A percentile compares a stretch with the other conserved stretches of the same genome.
These are phyloP conservation scores for Paramormyrops hopkinsi DNA, from an alignment of 2,797 vertebrate species.

Conservation along the genomic window DNA sequence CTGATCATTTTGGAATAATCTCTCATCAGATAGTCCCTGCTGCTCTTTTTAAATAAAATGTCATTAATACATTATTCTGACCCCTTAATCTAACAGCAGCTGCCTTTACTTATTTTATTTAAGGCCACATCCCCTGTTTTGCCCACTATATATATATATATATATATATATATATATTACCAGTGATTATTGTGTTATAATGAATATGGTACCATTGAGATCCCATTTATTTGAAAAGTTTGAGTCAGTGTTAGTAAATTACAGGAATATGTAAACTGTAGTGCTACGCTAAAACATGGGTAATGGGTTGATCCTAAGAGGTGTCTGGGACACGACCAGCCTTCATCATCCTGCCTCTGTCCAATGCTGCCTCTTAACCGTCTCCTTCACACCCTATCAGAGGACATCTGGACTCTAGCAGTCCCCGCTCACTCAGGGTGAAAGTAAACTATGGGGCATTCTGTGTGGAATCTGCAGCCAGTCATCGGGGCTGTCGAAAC, in stretches of 20 bases:
- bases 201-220: constrained; percentile 39
- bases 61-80: background rate
- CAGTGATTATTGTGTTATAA: constrained; percentile 42
- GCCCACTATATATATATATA: background rate
- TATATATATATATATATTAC: background rate
- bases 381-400: constrained; percentile 35
- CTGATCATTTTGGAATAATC: background rate
- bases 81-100: background rate
- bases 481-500: background rate
- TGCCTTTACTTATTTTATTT: background rate
- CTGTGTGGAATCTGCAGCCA: background rate
- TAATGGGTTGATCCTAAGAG: constrained; percentile 31
- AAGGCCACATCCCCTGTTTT: background rate
- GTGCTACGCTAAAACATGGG: constrained; percentile 35
- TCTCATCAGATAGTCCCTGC: background rate
- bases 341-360: constrained; percentile 7
- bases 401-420: constrained; percentile 41
- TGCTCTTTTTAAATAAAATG: background rate
- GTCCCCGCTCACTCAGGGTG: constrained; percentile 40
- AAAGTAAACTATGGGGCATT: constrained; percentile 37
- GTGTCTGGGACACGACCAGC: constrained; percentile 34
- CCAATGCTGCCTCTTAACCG: constrained; percentile 20
- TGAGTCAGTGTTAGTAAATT: background rate
- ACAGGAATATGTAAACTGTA: constrained; percentile 35
- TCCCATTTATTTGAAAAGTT: constrained; percentile 20